These are phyloP conservation scores for Menidia beryllina DNA, from an alignment of 2,113 vertebrate species.

Conservation along the genomic window DNA sequence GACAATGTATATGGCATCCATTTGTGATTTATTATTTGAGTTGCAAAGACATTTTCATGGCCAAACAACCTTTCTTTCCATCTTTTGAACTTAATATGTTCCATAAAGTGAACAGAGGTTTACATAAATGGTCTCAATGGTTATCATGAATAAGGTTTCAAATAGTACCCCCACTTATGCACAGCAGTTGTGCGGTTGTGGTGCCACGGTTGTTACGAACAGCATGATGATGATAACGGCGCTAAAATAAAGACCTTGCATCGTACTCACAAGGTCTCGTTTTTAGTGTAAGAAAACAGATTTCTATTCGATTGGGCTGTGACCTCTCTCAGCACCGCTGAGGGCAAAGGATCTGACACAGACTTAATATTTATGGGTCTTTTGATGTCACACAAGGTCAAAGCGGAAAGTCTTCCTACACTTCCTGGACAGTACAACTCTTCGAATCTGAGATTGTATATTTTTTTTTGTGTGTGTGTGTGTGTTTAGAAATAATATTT, in stretches of 20 bases:
- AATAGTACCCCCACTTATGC: background rate
- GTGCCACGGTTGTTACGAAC: slow-evolving; percentile 44
- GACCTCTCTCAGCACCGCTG: slow-evolving; percentile 65
- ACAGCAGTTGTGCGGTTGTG: slow-evolving; percentile 1
- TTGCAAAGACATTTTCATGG: slow-evolving; percentile 44
- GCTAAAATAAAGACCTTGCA: slow-evolving; percentile 45
- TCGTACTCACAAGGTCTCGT: slow-evolving; percentile 50
- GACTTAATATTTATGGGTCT: slow-evolving; percentile 73
- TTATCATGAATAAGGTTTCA: slow-evolving; percentile 7
- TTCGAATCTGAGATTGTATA: slow-evolving; percentile 66
- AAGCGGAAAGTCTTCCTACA: slow-evolving; percentile 68
- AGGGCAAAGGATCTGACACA: slow-evolving; percentile 68
- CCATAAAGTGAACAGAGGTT: slow-evolving; percentile 16
- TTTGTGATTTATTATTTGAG: slow-evolving; percentile 62
- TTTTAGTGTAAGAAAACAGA: slow-evolving; percentile 67
- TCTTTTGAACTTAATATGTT: slow-evolving; percentile 17
- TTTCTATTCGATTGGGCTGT: slow-evolving; percentile 68
- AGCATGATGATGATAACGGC: slow-evolving; percentile 55
- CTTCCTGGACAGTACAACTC: slow-evolving; percentile 59
- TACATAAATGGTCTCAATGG: slow-evolving; percentile 2
- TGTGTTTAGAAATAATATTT: slow-evolving; percentile 69
- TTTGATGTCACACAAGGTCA: slow-evolving; percentile 75
- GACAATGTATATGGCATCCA: slow-evolving; percentile 45
- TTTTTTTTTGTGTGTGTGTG: no score
- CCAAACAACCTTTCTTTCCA: slow-evolving; percentile 3